Conservation (phyloP, 2,888 invertebrate species). For the Stenchaetothrips biformis region DNA sequence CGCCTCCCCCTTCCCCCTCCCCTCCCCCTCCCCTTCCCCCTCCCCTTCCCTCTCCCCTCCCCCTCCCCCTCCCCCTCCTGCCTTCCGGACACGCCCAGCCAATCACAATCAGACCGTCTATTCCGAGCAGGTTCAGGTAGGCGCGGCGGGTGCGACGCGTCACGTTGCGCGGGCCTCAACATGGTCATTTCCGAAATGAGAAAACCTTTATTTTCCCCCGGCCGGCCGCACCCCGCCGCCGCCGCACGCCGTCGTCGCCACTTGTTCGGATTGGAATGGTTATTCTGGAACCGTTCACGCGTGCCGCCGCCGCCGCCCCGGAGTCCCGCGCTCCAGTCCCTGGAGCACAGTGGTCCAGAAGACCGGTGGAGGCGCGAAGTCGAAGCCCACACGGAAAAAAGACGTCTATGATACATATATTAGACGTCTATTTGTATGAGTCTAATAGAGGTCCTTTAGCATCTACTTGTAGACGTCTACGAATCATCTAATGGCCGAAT, state of each 20-base stretch:
- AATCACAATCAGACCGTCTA: conserved; percentile 17
- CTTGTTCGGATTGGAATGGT: not conserved
- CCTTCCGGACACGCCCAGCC: not conserved
- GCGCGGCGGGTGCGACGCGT: not conserved
- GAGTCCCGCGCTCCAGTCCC: not conserved
- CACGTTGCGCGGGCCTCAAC: conserved; percentile 6
- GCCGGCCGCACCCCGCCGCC: not conserved
- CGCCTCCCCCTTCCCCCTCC: not conserved
- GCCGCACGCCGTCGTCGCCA: no score
- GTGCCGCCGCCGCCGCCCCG: not conserved
- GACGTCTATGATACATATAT: no score
- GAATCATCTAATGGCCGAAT: no score
- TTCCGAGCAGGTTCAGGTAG: not conserved
- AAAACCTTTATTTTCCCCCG: not conserved
- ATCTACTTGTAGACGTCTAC: no score
- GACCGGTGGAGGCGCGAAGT: no score
- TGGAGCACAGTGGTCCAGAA: no score
- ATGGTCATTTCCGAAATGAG: conserved; percentile 20
- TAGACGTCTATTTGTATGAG: no score
- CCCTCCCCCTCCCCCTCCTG: not conserved
- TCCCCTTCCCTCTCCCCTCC: not conserved
- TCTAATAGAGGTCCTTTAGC: no score
- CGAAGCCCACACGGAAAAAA: no score
- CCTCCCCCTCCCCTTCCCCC: not conserved
- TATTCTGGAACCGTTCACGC: not conserved